Conservation (phyloP, 2,797 vertebrate genomes). For the Sebastes matsubarae region DNA sequence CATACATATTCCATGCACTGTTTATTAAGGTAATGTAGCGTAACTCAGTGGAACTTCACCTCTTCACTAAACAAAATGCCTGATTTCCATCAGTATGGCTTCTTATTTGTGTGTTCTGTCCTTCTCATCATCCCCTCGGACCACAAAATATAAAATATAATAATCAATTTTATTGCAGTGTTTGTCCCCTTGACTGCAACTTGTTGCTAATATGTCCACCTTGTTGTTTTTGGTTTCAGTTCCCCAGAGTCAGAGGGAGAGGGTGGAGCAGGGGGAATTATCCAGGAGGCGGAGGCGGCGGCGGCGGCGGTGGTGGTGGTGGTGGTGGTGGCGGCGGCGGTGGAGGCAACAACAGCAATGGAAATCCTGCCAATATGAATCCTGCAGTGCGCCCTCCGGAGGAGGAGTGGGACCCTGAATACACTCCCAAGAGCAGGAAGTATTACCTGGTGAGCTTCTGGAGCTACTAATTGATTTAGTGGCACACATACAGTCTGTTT, state of each 20-base stretch:
- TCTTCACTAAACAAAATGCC: constrained; percentile 43
- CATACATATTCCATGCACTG: constrained; percentile 61
- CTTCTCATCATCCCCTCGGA: background rate
- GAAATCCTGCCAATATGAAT: constrained; percentile 87
- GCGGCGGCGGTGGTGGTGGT: accelerated
- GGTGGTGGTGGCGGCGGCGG: too few species aligned
- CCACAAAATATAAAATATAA: background rate
- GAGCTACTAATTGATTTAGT: background rate
- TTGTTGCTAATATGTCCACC: background rate
- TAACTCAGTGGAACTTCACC: constrained; percentile 37
- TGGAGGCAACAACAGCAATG: constrained; percentile 85
- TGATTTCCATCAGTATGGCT: constrained; percentile 31
- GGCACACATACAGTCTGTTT: background rate
- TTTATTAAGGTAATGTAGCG: constrained; percentile 64
- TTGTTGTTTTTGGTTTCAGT: constrained; percentile 72
- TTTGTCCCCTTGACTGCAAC: background rate
- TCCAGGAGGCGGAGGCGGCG: constrained; percentile 64
- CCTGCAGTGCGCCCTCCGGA: constrained; percentile 88
- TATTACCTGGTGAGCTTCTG: constrained; percentile 94
- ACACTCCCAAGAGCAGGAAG: constrained; percentile 98
- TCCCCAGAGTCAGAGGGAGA: constrained; percentile 93
- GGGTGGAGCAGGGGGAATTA: constrained; percentile 95
- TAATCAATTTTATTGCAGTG: background rate
- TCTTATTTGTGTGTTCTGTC: constrained; percentile 13
- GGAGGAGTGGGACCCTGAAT: constrained; percentile 98